Conservation (phyloP, 92 coral and sea anemone species). For the Porites divaricata region DNA sequence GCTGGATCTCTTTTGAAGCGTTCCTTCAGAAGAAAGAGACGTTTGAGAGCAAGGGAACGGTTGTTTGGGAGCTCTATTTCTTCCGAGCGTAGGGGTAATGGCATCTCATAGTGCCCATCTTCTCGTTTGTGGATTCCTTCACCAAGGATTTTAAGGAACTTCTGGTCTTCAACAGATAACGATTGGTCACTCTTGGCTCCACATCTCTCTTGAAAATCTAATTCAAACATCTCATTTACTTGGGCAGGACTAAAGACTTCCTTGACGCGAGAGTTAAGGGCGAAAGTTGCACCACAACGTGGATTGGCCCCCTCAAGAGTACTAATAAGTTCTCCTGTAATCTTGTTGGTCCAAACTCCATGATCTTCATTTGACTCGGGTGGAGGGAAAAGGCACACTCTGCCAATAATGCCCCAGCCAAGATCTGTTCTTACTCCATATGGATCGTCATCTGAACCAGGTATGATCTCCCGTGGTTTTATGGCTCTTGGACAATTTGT, state of each 20-base stretch:
- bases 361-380: too few relatives aligned
- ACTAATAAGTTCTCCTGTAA: too few relatives aligned
- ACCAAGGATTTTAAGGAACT: conserved; percentile 42
- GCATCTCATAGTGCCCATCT: conserved; percentile 69
- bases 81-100: conserved; percentile 36
- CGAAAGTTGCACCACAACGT: conserved; percentile 33
- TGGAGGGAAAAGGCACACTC: too few relatives aligned
- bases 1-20: conserved; percentile 53
- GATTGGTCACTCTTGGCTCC: conserved; percentile 1
- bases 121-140: conserved; percentile 48
- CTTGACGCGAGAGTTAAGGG: conserved; percentile 40
- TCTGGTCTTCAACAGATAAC: conserved; percentile 47
- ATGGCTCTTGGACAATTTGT: conserved; percentile 57
- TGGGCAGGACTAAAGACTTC: conserved; percentile 48
- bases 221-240: conserved; percentile 56
- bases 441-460: conserved; percentile 25
- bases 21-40: conserved; percentile 34
- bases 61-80: conserved; percentile 29
- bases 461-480: conserved; percentile 49
- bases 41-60: conserved; percentile 40
- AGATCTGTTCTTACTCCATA: conserved; percentile 42
- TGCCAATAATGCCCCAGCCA: too few relatives aligned
- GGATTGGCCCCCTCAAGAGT: too few relatives aligned
- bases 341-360: too few relatives aligned
- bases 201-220: conserved; percentile 55